Base-by-base conservation (phyloP, 1,140 invertebrate genomes). In the Heliconius hermathena region DNA sequence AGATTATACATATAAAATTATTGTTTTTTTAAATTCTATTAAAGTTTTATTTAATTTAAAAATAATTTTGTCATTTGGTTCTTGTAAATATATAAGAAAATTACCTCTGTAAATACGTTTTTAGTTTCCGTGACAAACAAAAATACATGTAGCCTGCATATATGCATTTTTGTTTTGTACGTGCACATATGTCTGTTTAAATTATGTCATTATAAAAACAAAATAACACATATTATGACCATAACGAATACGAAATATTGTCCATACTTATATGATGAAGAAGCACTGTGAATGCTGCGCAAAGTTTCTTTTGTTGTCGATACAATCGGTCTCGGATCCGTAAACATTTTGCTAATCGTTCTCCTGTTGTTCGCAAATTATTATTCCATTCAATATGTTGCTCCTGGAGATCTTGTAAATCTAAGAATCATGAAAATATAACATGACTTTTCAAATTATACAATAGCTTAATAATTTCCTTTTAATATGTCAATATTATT, bases 281-380 rank as follows among this genome's bases (percentile, higher is more conserved):
- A 20, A 93, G 81, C 8, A 93, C 85, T 13, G 92, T 90, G 79
- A 95, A 88, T 11, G 93, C 93, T 8, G 88, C 86, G 81, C 93
- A 95, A 11, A 95, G 84, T 73, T 89, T 88, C 82, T 89, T 94
- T 82, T 93, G 91, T 75, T 92, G 88, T 16, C 94, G 81, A 13
- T 85, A 80, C 4, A 94, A 83, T 26, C 87, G 85, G 78, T 95
- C 94, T 73, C 90, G 85, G 16, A 71, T 66, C 41, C 89, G 87
- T 16, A 95, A 86, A 76, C 85, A 86, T 78, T 88, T 88, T 8
- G 89, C 92, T 72, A 95, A 83, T 13, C 89, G 84, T 71, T 89
- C 88, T 16, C 94, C 93, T 1, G 86, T 76, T 73, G 82, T 78
- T 81, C 87, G 86, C 46, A 93, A 81, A 80, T 87, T 90, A 16